Evolutionary conservation across 2,797 vertebrate genomes (phyloP), one percentile per base, ranked within the genome.

Genomic region (Brotula barbata): DNA sequence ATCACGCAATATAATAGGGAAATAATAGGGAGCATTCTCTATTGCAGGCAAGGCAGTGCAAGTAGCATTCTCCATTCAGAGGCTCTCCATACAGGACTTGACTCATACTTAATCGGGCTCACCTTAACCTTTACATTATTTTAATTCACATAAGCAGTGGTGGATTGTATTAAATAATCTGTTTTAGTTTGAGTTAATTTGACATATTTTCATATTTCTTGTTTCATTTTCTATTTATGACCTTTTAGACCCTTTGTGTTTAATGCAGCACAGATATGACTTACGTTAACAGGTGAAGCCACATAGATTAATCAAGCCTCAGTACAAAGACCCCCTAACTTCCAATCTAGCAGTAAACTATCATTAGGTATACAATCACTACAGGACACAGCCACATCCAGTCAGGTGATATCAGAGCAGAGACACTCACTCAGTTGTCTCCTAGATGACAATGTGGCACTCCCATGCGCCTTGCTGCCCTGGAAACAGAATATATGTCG

Each of bases 341-440:
- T 73, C 49, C 65, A 19, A 67, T 77, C 81, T 78, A 81, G 31
- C 53, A 64, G 20, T 33, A 4, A 4, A 28, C 43, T 21, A 85
- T 81, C 83, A 59, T 54, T 72, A 78, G 65, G 77, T 73, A 73
- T 82, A 79, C 66, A 31, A 37, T 16, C 78, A 88, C 80, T 77
- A 88, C 80, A 83, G 82, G 71, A 88, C 82, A 86, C 72, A 82
- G 76, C 80, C 65, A 89, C 78, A 73, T 85, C 82, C 83, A 89
- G 76, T 67, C 69, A 80, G 78, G 82, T 83, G 83, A 87, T 80
- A 85, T 81, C 82, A 86, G 83, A 87, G 84, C 86, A 83, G 71
- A 88, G 84, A 87, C 88, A 92, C 89, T 91, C 87, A 89, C 90
- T 89, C 65, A 85, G 78, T 68, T 84, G 89, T 88, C 87, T 91